A percentile compares a stretch with the other conserved stretches of the same genome.
phyloP scores from a whole-genome alignment of 2,113 vertebrate species.

The Apodemus speciosus region DNA sequence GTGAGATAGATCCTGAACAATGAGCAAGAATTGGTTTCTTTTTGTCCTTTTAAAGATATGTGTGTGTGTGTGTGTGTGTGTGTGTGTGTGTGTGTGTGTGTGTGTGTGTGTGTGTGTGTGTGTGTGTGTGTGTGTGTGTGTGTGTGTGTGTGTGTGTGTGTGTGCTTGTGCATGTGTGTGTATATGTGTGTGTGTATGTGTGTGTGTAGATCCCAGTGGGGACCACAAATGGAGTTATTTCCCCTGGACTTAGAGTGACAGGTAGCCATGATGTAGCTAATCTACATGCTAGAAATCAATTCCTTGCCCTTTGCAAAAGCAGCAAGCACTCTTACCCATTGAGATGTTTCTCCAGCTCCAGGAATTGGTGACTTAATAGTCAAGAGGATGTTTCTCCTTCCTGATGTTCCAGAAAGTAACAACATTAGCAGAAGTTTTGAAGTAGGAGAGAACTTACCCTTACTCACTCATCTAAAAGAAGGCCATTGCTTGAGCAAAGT shows the following conservation, averaged over 20 bases:
- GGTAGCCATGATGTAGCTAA: background rate
- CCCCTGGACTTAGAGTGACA: background rate
- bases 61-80: background rate
- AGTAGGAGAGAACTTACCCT: background rate
- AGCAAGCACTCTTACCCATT: background rate
- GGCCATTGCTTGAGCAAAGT: background rate
- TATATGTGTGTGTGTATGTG: background rate
- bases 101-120: background rate
- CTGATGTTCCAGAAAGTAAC: background rate
- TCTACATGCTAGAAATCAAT: background rate
- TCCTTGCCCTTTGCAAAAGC: background rate
- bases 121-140: background rate
- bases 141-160: background rate
- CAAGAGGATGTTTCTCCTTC: background rate
- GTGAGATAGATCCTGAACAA: background rate
- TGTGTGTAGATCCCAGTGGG: background rate
- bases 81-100: background rate
- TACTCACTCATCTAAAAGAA: conserved; percentile 6
- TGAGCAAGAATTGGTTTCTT: background rate
- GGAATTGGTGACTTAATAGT: background rate
- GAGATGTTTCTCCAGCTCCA: background rate
- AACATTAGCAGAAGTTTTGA: background rate
- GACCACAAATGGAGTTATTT: background rate
- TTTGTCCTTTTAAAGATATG: background rate
- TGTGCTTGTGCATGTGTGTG: background rate